Conservation (phyloP, 1,140 invertebrate genomes). For the Bursaphelenchus mucronatus region DNA sequence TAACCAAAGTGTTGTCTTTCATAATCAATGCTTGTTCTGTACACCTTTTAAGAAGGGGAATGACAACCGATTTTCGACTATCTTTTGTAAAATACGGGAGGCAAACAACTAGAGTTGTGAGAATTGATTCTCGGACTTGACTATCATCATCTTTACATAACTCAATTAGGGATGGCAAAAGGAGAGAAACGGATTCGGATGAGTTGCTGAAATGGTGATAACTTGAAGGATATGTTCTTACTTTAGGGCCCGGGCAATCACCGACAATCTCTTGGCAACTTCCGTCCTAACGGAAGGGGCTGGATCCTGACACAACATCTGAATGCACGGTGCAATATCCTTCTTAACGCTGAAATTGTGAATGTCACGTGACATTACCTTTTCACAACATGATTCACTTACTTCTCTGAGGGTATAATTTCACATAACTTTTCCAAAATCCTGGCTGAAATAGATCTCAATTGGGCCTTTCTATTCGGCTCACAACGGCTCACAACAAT, state of each 20-base stretch:
- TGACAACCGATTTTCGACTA: constrained; percentile 60
- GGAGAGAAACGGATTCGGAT: constrained; percentile 61
- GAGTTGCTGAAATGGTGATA: constrained; percentile 61
- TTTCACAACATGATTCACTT: constrained; percentile 40
- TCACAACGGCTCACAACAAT: constrained; percentile 63
- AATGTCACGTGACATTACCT: too few species aligned
- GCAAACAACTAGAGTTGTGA: constrained; percentile 63
- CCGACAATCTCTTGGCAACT: constrained; percentile 48
- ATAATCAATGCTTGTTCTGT: constrained; percentile 62
- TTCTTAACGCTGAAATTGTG: constrained; percentile 48
- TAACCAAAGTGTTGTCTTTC: constrained; percentile 62
- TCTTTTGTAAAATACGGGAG: constrained; percentile 64
- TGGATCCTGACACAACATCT: constrained; percentile 56
- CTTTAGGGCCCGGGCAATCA: constrained; percentile 62
- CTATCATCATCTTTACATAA: constrained; percentile 64
- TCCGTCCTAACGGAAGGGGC: constrained; percentile 52
- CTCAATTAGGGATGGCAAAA: constrained; percentile 64
- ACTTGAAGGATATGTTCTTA: constrained; percentile 60
- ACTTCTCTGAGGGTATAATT: constrained; percentile 63
- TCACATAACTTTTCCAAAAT: constrained; percentile 62
- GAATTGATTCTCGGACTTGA: constrained; percentile 62
- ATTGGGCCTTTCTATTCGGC: constrained; percentile 62
- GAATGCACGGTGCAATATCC: constrained; percentile 53
- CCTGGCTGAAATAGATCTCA: constrained; percentile 59
- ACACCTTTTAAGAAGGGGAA: constrained; percentile 63